Evolutionary conservation across 1,140 invertebrate genomes (phyloP), one percentile per base, ranked within the genome.

Genomic region (Dreissena rostriformis): DNA sequence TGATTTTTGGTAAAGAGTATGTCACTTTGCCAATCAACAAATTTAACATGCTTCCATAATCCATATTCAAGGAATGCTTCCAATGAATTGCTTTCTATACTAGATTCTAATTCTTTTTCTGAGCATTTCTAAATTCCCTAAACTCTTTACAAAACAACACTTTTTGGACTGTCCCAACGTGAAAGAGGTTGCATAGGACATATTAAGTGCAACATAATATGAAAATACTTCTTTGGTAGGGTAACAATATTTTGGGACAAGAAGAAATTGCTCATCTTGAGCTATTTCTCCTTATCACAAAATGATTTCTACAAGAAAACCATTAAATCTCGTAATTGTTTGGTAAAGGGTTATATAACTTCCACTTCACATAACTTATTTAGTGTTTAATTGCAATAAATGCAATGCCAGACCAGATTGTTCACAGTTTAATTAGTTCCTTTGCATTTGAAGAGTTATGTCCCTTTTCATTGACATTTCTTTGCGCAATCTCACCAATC

Each of bases 361-460:
- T 26, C 24, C 24, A 22, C 19, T 63, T 26, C 24, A 22, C 19
- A 63, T 63, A 63, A 22, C 61, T 22, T 22, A 63, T 63, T 22
- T 63, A 63, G 19, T 26, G 24, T 63, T 22, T 63, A 63, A 63
- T 22, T 63, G 2, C 61, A 63, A 63, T 63, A 63, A n/a, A 63
- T 22, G 61, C 61, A 63, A 26, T 22, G 19, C 19, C 19, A 22
- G 19, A 63, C 61, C 61, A 22, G 24, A 22, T 63, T 63, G 61
- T 26, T 63, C 24, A 22, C 19, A 22, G 61, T 22, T 26, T 26
- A 63, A 5, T 63, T 26, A 63, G 24, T 63, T 63, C 61, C 61
- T 63, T 26, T 63, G 61, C 61, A 63, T 63, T 63, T 63, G 61
- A 63, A 63, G 61, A 63, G 24, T 26, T 63, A 63, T 26, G 19